Evolutionary conservation across 2,113 vertebrate species (phyloP).

Genomic region (Cynopterus brachyotis): DNA sequence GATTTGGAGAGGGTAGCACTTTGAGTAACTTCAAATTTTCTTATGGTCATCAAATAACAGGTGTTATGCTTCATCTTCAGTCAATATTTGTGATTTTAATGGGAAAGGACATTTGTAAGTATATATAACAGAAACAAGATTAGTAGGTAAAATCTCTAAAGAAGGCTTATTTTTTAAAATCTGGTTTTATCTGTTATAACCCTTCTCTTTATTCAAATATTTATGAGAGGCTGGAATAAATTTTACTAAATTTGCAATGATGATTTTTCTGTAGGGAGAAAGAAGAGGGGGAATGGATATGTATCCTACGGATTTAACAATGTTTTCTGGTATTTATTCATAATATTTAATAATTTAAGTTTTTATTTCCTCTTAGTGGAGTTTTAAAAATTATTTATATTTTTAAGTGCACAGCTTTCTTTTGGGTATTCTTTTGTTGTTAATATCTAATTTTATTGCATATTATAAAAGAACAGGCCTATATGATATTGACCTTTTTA

Average conservation of each 20-base stretch:
- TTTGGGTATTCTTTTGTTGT: neutral
- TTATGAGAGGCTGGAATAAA: neutral
- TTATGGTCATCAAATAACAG: neutral
- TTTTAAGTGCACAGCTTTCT: neutral
- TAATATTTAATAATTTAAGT: neutral
- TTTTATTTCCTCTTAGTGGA: neutral
- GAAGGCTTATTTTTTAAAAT: neutral
- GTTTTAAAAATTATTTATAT: neutral
- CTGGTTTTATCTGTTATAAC: conserved; percentile 16
- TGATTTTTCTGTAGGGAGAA: neutral
- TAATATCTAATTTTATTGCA: conserved; percentile 6
- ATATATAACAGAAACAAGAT: neutral
- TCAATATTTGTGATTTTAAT: neutral
- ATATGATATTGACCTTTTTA: neutral
- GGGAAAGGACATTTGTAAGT: neutral
- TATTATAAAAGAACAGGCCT: neutral
- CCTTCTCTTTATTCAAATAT: conserved; percentile 16
- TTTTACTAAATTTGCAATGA: conserved; percentile 16
- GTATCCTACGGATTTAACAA: neutral
- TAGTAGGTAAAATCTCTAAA: neutral
- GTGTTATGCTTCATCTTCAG: neutral
- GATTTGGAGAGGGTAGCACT: neutral
- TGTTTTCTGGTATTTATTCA: neutral
- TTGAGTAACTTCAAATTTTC: conserved; percentile 4
- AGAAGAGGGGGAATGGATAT: neutral